Conservation (phyloP, 2,113 vertebrate genomes). For the Percina caprodes region DNA sequence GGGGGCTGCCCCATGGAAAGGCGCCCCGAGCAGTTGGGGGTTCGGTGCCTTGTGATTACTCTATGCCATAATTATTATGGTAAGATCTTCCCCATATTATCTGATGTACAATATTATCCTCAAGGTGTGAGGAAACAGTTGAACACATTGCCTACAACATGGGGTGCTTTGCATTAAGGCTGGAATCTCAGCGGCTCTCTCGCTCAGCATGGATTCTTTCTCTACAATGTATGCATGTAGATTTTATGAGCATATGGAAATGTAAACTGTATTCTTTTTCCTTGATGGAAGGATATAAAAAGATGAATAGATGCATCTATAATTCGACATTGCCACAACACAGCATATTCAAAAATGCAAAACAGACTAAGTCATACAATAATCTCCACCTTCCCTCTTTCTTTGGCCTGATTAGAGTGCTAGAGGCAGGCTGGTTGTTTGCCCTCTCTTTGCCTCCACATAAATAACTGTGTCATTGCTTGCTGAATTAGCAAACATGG, state of each 20-base stretch:
- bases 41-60: too few relatives aligned
- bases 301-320: slow-evolving; percentile 20
- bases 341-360: slow-evolving; percentile 40
- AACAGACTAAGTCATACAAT: slow-evolving; percentile 29
- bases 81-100: not conserved
- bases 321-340: not conserved
- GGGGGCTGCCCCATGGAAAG: too few relatives aligned
- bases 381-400: slow-evolving; percentile 21
- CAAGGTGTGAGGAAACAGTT: not conserved
- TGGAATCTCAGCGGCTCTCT: slow-evolving; percentile 21
- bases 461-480: slow-evolving; percentile 53
- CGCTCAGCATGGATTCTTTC: slow-evolving; percentile 22
- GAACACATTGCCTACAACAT: slow-evolving; percentile 5
- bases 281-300: slow-evolving; percentile 6
- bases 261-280: slow-evolving; percentile 12
- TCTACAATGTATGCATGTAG: slow-evolving; percentile 37
- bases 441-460: slow-evolving; percentile 52
- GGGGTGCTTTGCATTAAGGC: slow-evolving; percentile 43
- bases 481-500: slow-evolving; percentile 70
- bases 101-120: slow-evolving; percentile 28
- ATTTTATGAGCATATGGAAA: slow-evolving; percentile 57
- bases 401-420: slow-evolving; percentile 45
- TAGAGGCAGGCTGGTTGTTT: not conserved
- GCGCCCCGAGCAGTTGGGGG: too few relatives aligned
- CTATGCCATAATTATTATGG: not conserved